Percentiles rank a stretch among this genome's conserved stretches.
phyloP scores from a whole-genome alignment of 2,113 vertebrate species.

The Paramisgurnus dabryanus region DNA sequence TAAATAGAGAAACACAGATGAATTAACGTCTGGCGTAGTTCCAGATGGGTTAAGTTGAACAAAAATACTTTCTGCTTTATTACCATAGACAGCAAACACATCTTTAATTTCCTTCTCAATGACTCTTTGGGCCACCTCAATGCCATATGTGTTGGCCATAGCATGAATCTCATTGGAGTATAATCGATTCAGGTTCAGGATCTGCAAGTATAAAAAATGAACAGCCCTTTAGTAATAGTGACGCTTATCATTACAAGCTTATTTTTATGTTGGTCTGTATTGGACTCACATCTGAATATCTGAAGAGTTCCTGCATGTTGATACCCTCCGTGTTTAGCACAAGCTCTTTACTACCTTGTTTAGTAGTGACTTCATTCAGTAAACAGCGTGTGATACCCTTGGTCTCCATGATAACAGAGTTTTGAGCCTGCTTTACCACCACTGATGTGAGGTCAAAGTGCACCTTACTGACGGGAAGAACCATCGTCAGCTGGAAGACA shows the following conservation, averaged over 20 bases:
- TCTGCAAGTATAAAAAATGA: constrained; percentile 64
- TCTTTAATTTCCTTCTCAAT: constrained; percentile 98
- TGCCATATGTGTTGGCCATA: constrained; percentile 91
- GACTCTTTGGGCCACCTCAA: constrained; percentile 90
- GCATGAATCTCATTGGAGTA: constrained; percentile 94
- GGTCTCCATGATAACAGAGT: constrained; percentile 82
- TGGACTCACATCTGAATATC: constrained; percentile 78
- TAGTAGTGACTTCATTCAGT: constrained; percentile 78
- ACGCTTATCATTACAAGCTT: too few relatives aligned
- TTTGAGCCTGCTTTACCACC: constrained; percentile 77
- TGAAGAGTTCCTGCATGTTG: constrained; percentile 90
- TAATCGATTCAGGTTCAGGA: constrained; percentile 85
- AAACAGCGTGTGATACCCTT: constrained; percentile 89
- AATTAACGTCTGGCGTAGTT: background rate
- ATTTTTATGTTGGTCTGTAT: background rate
- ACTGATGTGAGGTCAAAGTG: constrained; percentile 90
- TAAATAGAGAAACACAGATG: constrained; percentile 54
- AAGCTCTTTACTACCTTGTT: constrained; percentile 72
- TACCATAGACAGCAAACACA: constrained; percentile 98
- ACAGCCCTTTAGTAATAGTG: background rate
- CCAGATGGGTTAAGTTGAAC: background rate
- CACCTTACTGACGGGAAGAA: constrained; percentile 82
- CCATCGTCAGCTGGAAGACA: constrained; percentile 77
- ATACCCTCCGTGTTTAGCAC: constrained; percentile 91
- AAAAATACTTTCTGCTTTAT: background rate